These are phyloP conservation scores for Larimichthys crocea DNA, from an alignment of 2,113 vertebrate genomes.

Conservation along the genomic window DNA sequence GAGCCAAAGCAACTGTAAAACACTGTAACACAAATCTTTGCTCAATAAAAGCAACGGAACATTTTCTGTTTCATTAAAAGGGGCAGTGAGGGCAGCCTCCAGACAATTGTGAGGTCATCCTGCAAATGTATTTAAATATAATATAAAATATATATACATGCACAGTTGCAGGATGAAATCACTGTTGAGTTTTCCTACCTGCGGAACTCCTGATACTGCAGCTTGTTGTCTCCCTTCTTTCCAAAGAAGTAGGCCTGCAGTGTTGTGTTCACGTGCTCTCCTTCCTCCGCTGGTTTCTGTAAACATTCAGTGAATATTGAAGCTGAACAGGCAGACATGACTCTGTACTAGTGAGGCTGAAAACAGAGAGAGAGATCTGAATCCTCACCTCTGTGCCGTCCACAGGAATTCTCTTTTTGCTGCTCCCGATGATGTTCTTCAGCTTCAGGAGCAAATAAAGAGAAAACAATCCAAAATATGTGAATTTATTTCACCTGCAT, in stretches of 20 bases:
- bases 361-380: not conserved
- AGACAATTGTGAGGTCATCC: no score
- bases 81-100: no score
- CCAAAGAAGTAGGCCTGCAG: constrained; percentile 95
- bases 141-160: no score
- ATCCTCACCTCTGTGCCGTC: constrained; percentile 71
- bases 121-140: no score
- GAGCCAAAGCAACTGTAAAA: no score
- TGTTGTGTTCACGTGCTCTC: constrained; percentile 85
- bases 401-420: constrained; percentile 80
- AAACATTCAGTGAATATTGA: not conserved
- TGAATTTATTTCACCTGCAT: not conserved
- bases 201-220: constrained; percentile 91
- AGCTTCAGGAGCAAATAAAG: constrained; percentile 83
- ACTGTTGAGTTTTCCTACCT: constrained; percentile 81
- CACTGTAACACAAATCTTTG: no score
- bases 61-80: no score
- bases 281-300: constrained; percentile 64
- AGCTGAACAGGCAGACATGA: not conserved
- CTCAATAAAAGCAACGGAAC: no score
- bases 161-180: no score
- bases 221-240: constrained; percentile 88
- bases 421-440: constrained; percentile 92
- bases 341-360: not conserved
- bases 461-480: not conserved